These are phyloP conservation scores for Micrasema longulum DNA, from an alignment of 1,140 invertebrate species.

Conservation along the genomic window DNA sequence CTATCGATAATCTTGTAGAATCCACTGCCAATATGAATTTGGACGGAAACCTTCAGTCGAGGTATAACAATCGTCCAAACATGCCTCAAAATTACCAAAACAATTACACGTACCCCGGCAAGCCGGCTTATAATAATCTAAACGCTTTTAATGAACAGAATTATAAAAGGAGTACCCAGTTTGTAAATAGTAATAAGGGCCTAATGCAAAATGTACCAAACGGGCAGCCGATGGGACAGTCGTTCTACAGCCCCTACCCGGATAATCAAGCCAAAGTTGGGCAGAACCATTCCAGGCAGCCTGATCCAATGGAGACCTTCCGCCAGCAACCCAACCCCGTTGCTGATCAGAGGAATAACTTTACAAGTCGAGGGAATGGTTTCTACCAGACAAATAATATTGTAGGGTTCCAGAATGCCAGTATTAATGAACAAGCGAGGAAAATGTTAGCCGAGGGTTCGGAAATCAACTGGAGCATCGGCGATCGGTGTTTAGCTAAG, in stretches of 20 bases:
- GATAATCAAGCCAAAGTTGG: slow-evolving; percentile 44
- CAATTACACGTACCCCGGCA: slow-evolving; percentile 43
- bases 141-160: slow-evolving; percentile 45
- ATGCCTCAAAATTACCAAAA: slow-evolving; percentile 50
- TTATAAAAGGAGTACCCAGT: slow-evolving; percentile 50
- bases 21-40: slow-evolving; percentile 62
- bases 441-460: slow-evolving; percentile 64
- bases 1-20: slow-evolving; percentile 62
- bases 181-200: slow-evolving; percentile 51
- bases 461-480: slow-evolving; percentile 76
- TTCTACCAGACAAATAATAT: slow-evolving; percentile 70
- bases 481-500: slow-evolving; percentile 87
- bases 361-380: slow-evolving; percentile 54
- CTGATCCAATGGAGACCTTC: slow-evolving; percentile 42
- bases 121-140: slow-evolving; percentile 48
- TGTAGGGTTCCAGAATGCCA: slow-evolving; percentile 71
- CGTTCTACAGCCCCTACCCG: slow-evolving; percentile 47
- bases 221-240: slow-evolving; percentile 55
- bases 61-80: slow-evolving; percentile 46
- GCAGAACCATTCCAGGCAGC: slow-evolving; percentile 37
- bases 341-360: slow-evolving; percentile 43
- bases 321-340: slow-evolving; percentile 37
- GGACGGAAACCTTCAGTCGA: slow-evolving; percentile 40
- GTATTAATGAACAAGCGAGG: slow-evolving; percentile 71
- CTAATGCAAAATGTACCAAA: slow-evolving; percentile 57